These are phyloP conservation scores for Crepidodera aurea DNA, from an alignment of 2,888 invertebrate species.

Conservation along the genomic window DNA sequence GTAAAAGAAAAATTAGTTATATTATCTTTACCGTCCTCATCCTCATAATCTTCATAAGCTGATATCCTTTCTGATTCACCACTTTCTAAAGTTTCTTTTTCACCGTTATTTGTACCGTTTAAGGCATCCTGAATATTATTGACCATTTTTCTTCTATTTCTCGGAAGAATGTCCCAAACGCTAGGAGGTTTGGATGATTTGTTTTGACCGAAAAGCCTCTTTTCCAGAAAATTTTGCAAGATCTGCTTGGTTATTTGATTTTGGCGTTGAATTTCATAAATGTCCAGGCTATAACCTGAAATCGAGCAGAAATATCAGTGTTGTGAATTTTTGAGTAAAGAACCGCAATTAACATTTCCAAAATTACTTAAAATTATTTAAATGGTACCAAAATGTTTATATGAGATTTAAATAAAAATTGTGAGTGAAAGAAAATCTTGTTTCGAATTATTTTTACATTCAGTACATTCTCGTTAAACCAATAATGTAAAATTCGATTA, in stretches of 20 bases:
- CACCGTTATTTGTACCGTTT: conserved; percentile 44
- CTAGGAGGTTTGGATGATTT: conserved; percentile 65
- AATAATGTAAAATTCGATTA: no score
- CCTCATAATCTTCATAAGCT: conserved; percentile 67
- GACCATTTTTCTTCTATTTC: conserved; percentile 43
- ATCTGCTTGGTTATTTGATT: conserved; percentile 81
- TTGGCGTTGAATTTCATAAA: conserved; percentile 74
- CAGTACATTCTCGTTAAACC: no score
- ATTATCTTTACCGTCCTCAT: conserved; percentile 61
- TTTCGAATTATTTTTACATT: no score
- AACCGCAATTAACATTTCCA: neutral
- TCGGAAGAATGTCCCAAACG: conserved; percentile 72
- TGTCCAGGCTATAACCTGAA: conserved; percentile 57
- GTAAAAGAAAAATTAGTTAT: no score
- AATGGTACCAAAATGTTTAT: no score
- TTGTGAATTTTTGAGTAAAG: conserved; percentile 7
- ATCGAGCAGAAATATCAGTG: conserved; percentile 45
- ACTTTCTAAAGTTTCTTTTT: conserved; percentile 69
- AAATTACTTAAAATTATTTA: neutral
- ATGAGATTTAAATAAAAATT: no score
- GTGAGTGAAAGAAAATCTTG: no score
- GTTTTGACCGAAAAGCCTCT: conserved; percentile 69
- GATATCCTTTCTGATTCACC: conserved; percentile 75
- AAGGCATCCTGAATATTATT: conserved; percentile 54
- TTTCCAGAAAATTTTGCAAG: conserved; percentile 76